phyloP scores from a whole-genome alignment of 1,140 invertebrate species.

The Penaeus chinensis region DNA sequence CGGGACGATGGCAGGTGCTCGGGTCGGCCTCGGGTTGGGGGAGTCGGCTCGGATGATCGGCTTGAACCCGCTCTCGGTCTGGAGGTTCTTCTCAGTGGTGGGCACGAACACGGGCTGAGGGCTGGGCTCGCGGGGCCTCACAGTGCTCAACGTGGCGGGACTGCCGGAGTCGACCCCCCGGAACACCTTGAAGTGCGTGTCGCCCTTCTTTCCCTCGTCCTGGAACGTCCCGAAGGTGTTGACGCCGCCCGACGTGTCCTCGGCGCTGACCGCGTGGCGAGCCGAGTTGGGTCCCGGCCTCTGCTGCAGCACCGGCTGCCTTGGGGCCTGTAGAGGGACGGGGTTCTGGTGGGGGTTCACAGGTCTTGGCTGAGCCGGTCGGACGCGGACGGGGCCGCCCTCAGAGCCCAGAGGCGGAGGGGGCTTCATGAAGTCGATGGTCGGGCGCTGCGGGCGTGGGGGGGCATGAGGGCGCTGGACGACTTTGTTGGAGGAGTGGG shows the following conservation, averaged over 20 bases:
- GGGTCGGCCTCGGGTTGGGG: slow-evolving; percentile 2
- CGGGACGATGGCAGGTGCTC: neutral
- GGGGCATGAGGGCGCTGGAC: too few species aligned
- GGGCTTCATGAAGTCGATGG: neutral
- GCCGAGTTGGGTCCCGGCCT: too few species aligned
- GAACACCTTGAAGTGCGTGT: slow-evolving; percentile 43
- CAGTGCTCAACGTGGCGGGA: neutral
- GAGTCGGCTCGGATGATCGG: slow-evolving; percentile 44
- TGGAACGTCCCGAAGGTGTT: slow-evolving; percentile 50
- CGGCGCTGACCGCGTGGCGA: neutral
- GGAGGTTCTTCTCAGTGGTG: slow-evolving; percentile 27
- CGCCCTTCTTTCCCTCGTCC: slow-evolving; percentile 35
- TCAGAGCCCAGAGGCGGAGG: neutral
- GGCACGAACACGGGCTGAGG: slow-evolving; percentile 50
- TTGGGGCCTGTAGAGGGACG: neutral
- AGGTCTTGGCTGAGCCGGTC: neutral
- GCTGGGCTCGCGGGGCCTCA: slow-evolving; percentile 14
- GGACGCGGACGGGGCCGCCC: neutral
- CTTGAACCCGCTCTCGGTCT: slow-evolving; percentile 45
- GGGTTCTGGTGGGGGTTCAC: neutral
- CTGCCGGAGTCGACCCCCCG: slow-evolving; percentile 9
- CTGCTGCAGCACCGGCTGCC: neutral
- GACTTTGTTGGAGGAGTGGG: too few species aligned
- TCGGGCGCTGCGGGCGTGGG: too few species aligned
- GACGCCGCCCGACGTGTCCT: neutral